Conservation (phyloP, 2,797 vertebrate genomes). For the Xenopus petersii region DNA sequence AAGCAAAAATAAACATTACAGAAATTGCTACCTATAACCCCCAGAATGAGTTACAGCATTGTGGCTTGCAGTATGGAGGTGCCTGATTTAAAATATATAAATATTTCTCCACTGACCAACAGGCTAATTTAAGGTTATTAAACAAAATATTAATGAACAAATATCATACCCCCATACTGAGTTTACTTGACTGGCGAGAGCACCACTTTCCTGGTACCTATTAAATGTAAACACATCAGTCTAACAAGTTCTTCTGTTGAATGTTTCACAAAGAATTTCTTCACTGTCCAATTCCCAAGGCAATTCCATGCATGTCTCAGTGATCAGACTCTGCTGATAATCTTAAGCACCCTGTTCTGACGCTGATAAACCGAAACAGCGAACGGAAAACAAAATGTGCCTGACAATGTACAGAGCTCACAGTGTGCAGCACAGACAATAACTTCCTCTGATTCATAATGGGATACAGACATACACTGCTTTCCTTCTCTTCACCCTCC, state of each 20-base stretch:
- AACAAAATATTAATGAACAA: neutral
- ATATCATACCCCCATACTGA: neutral
- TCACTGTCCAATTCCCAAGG: neutral
- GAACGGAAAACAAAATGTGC: constrained; percentile 32
- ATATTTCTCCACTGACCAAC: no score
- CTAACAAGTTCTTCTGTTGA: neutral
- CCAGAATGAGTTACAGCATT: no score
- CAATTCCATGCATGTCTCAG: neutral
- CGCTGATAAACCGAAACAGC: constrained; percentile 15
- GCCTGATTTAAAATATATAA: no score
- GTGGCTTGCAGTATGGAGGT: no score
- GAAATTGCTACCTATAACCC: no score
- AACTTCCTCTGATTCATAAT: constrained; percentile 62
- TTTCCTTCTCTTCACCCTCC: constrained; percentile 60
- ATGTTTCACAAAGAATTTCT: neutral
- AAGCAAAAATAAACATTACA: no score
- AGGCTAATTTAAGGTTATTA: no score
- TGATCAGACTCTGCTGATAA: neutral
- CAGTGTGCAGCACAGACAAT: constrained; percentile 54
- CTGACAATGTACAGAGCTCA: constrained; percentile 57
- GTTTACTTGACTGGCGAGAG: no score
- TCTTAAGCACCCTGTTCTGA: neutral
- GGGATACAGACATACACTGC: constrained; percentile 60
- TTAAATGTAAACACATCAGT: neutral
- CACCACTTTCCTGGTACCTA: neutral